Conservation (phyloP, 2,888 invertebrate species). For the Phaedon cochleariae region DNA sequence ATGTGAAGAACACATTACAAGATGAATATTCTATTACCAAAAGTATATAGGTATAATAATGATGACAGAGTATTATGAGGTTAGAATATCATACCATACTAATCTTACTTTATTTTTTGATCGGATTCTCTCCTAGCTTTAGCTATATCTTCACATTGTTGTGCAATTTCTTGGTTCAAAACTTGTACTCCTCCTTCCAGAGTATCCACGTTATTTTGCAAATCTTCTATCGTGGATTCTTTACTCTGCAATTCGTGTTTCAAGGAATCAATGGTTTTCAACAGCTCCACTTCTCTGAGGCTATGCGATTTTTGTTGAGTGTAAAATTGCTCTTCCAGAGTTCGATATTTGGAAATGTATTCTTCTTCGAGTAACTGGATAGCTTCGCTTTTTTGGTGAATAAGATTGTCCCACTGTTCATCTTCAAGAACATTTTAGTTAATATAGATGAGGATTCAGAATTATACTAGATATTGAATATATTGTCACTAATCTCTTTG, state of each 20-base stretch:
- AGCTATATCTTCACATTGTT: constrained; percentile 55
- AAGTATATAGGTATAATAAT: no score
- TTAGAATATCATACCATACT: neutral
- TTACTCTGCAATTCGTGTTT: constrained; percentile 59
- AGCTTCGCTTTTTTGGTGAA: constrained; percentile 70
- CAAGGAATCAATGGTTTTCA: constrained; percentile 59
- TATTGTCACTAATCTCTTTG: no score
- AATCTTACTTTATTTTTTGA: constrained; percentile 62
- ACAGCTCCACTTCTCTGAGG: constrained; percentile 58
- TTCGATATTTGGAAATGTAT: constrained; percentile 65
- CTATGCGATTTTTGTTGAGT: constrained; percentile 60
- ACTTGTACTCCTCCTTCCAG: constrained; percentile 62
- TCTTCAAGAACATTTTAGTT: constrained; percentile 63
- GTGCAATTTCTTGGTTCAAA: constrained; percentile 60
- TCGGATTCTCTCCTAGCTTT: constrained; percentile 57
- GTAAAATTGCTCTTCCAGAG: constrained; percentile 61
- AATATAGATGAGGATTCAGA: no score
- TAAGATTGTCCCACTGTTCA: constrained; percentile 72
- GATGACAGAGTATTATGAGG: no score
- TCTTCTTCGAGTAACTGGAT: constrained; percentile 69
- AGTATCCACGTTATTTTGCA: constrained; percentile 61
- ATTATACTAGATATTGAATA: no score
- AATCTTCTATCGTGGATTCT: constrained; percentile 58
- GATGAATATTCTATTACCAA: no score
- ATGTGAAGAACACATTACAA: no score